A percentile compares a stretch with the other conserved stretches of the same genome.
phyloP scores from a whole-genome alignment of 2,113 vertebrate genomes.

The Sterna hirundo region DNA sequence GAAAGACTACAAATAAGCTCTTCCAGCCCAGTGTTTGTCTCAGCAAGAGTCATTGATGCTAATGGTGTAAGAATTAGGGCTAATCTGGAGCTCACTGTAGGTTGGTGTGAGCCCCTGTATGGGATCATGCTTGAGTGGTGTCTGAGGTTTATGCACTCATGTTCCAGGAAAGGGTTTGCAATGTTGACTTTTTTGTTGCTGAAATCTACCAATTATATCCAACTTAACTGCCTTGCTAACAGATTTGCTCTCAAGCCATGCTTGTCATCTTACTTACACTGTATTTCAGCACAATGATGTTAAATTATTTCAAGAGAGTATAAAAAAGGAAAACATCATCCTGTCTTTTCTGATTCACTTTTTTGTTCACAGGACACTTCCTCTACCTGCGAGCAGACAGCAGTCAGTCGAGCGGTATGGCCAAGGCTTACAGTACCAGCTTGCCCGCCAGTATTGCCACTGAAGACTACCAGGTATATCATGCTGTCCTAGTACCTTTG shows the following conservation, averaged over 20 bases:
- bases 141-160: neutral
- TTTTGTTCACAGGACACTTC: conserved; percentile 78
- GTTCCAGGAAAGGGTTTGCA: neutral
- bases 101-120: neutral
- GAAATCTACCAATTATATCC: neutral
- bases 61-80: neutral
- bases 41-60: neutral
- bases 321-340: neutral
- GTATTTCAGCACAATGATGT: neutral
- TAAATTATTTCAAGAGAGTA: neutral
- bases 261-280: neutral
- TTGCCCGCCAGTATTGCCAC: conserved; percentile 74
- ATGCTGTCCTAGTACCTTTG: neutral
- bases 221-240: neutral
- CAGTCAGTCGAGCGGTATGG: conserved; percentile 39
- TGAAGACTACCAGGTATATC: conserved; percentile 77
- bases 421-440: conserved; percentile 71
- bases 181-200: neutral
- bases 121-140: neutral
- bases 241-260: neutral
- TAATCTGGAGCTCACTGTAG: neutral
- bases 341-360: neutral
- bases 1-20: neutral
- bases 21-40: neutral
- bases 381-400: conserved; percentile 79